Base-by-base conservation (phyloP, 2,888 invertebrate genomes). In the Poecilus cupreus region DNA sequence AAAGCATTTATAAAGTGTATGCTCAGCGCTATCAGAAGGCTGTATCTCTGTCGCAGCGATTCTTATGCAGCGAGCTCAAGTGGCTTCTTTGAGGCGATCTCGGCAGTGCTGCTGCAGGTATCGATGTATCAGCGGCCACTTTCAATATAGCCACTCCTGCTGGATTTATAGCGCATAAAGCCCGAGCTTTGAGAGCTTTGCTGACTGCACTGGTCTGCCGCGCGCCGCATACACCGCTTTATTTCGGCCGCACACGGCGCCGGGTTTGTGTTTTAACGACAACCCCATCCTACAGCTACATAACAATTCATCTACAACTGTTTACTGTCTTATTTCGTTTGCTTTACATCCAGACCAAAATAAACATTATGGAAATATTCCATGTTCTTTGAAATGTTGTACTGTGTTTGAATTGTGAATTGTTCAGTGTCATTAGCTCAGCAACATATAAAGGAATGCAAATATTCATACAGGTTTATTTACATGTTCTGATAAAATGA, bases 81-180 rank as follows among this genome's bases (percentile, higher is more conserved):
- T 84, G 84, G 84, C 78, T 83, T 43, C 43, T 70, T 82, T 82
- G 82, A 83, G 32, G 32, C 32, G 32, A 32, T 32, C 2, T 3
- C 4, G 4, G 32, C 4, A 32, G 32, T 11, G 16, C 54, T 80
- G 83, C 82, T 83, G 83, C 82, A 85, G 85, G 84, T 84, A 83
- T 84, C 83, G 84, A 84, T 84, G 84, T 84, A 84, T 84, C 84
- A 81, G 60, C 43, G 83, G 84, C 85, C 83, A 84, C 85, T 84
- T 85, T 85, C 85, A 84, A 84, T 85, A 84, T 85, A 84, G 84
- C 84, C 84, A 85, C 85, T 86, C 85, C 83, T 83, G 85, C 84
- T 84, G 85, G 86, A 86, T 86, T 86, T 86, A 86, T 86, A 80
- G 85, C 84, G 82, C 83, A 85, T 86, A 86, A 86, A 85, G 85